Evolutionary conservation across 1,140 invertebrate genomes (phyloP).

Genomic region (Lucilia cuprina): DNA sequence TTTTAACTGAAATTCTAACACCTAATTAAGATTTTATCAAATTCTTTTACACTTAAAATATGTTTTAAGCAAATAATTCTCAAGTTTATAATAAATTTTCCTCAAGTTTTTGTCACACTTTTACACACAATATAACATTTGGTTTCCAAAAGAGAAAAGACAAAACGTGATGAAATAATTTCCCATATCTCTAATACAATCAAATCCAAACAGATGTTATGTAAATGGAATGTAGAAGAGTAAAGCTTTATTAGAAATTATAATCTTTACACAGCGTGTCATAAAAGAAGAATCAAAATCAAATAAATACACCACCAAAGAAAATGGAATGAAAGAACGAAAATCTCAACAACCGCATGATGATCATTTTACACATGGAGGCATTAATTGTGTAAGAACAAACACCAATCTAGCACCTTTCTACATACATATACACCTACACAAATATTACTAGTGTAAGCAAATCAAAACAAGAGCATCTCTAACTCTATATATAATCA

Average conservation of each 20-base stretch:
- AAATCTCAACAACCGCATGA: not conserved
- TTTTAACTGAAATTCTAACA: not conserved
- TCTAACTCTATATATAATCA: not conserved
- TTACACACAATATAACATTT: not conserved
- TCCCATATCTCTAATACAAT: not conserved
- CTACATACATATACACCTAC: not conserved
- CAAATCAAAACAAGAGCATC: not conserved
- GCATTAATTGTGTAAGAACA: not conserved
- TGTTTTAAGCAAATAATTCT: not conserved
- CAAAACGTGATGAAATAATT: conserved; percentile 11
- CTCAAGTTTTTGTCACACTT: conserved; percentile 3
- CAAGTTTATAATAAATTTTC: not conserved
- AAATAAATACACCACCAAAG: not conserved
- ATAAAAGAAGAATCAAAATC: conserved; percentile 6
- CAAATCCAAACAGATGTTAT: not conserved
- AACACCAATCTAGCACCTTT: not conserved
- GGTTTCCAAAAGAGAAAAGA: not conserved
- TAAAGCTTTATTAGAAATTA: not conserved
- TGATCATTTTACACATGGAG: not conserved
- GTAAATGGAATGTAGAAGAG: not conserved
- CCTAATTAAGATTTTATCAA: not conserved
- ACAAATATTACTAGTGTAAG: not conserved
- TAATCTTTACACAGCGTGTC: conserved; percentile 14
- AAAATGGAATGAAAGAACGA: not conserved
- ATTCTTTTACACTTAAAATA: not conserved